Percentiles rank a stretch among this genome's conserved stretches.
Evolutionary conservation across 2,888 invertebrate species (phyloP).

Genomic region (Deilephila porcellus): DNA sequence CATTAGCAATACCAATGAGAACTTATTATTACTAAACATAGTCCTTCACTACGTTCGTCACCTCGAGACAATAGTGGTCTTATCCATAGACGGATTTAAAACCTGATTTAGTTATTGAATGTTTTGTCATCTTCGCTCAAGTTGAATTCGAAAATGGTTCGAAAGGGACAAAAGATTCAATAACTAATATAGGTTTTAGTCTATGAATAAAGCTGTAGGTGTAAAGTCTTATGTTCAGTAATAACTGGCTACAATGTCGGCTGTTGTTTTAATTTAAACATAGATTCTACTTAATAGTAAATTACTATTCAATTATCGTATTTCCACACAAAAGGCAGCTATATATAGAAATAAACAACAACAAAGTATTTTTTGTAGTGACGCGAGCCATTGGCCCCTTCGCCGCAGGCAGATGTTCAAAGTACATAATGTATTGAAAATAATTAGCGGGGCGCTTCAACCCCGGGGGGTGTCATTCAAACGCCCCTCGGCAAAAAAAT

Average conservation of each 20-base stretch:
- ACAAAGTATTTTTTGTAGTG: background rate
- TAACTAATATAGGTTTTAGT: no score
- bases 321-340: background rate
- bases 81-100: no score
- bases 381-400: slow-evolving; percentile 21
- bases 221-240: no score
- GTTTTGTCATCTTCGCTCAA: no score
- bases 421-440: slow-evolving; percentile 58
- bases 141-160: no score
- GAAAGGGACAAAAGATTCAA: no score
- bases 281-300: background rate
- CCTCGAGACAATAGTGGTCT: no score
- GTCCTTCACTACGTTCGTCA: no score
- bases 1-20: no score
- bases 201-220: no score
- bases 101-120: no score
- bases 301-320: background rate
- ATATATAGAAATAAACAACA: background rate
- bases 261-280: background rate
- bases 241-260: background rate
- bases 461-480: slow-evolving; percentile 42
- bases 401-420: slow-evolving; percentile 68
- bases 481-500: slow-evolving; percentile 57
- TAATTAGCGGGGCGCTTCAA: slow-evolving; percentile 45
- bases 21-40: no score